phyloP scores from a whole-genome alignment of 2,113 vertebrate species.

The Vireo altiloquus region DNA sequence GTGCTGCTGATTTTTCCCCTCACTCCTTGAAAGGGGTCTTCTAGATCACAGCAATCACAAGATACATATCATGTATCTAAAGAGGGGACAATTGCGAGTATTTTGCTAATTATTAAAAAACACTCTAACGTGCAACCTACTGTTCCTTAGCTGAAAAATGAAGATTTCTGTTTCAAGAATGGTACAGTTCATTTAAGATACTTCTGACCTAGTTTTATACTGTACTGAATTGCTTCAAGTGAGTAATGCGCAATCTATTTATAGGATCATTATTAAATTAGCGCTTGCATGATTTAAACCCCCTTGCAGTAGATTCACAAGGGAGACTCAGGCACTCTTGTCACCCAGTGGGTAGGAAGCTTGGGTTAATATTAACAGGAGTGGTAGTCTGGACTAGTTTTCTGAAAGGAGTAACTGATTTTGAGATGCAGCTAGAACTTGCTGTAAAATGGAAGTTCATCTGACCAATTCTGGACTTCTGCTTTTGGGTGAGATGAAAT shows the following conservation, averaged over 20 bases:
- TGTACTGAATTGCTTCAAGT: not conserved
- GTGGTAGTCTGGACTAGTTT: not conserved
- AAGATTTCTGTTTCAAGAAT: not conserved
- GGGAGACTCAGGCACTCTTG: not conserved
- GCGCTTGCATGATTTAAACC: not conserved
- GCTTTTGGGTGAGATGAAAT: not conserved
- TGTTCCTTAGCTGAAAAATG: not conserved
- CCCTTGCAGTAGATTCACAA: not conserved
- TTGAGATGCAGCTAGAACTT: not conserved
- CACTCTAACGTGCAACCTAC: not conserved
- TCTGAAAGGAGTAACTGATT: not conserved
- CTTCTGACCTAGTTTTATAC: slow-evolving; percentile 5
- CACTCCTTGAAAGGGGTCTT: not conserved
- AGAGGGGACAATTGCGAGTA: not conserved
- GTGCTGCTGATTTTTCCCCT: not conserved
- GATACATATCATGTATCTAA: not conserved
- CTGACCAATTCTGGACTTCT: not conserved
- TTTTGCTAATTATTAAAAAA: not conserved
- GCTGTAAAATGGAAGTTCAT: not conserved
- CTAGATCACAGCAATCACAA: not conserved
- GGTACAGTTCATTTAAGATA: not conserved
- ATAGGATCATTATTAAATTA: slow-evolving; percentile 7
- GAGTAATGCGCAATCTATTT: slow-evolving; percentile 4
- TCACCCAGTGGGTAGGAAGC: not conserved
- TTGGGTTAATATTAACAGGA: not conserved